phyloP scores from a whole-genome alignment of 2,888 invertebrate species.

The Melinopterus prodromus region DNA sequence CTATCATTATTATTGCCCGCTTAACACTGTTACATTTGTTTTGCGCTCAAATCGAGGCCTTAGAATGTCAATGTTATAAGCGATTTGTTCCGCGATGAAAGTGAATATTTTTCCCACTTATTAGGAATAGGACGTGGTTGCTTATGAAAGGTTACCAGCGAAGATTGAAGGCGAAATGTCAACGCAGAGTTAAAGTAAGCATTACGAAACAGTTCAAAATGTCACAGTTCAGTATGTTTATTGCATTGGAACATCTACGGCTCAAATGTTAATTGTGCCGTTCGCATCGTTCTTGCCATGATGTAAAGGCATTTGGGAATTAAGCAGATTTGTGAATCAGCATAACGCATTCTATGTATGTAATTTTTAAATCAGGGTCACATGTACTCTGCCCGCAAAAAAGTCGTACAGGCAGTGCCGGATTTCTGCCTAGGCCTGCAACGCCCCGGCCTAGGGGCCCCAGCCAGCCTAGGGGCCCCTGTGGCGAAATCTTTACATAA shows the following conservation, averaged over 20 bases:
- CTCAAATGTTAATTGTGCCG: conserved; percentile 35
- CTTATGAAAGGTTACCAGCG: background rate
- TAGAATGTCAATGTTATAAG: conserved; percentile 32
- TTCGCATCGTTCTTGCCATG: background rate
- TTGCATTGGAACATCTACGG: conserved; percentile 32
- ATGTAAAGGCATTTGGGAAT: background rate
- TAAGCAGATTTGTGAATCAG: no score
- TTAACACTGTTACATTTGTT: conserved; percentile 5
- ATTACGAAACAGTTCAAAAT: conserved; percentile 29
- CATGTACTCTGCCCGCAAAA: no score
- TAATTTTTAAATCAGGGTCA: no score
- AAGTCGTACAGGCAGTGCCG: no score
- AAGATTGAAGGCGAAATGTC: conserved; percentile 30
- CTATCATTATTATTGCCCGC: no score
- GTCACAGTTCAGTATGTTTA: conserved; percentile 30
- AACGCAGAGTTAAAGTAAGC: conserved; percentile 12
- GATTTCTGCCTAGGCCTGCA: no score
- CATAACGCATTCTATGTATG: no score
- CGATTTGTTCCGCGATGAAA: conserved; percentile 31
- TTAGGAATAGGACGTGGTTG: background rate
- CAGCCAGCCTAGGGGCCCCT: no score
- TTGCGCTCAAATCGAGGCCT: background rate
- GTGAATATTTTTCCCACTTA: conserved; percentile 27
- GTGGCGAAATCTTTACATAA: no score
- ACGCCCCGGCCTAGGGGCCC: no score